Evolutionary conservation across 2,113 vertebrate genomes (phyloP).

Genomic region (Cricetomys ansorgei): DNA sequence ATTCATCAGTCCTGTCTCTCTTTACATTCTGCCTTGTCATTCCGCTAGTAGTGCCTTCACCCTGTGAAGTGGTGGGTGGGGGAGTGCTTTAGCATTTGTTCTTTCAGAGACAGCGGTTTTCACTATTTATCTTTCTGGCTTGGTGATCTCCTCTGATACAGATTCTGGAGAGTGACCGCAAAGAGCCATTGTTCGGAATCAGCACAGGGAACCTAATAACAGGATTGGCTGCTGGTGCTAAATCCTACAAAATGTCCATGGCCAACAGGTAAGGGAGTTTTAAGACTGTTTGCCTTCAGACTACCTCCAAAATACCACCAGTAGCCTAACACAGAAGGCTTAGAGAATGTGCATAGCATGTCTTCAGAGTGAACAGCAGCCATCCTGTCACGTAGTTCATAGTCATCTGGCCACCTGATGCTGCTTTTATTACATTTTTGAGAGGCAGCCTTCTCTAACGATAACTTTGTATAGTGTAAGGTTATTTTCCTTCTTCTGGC

Average conservation of each 20-base stretch:
- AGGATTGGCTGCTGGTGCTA: conserved; percentile 94
- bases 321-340: background rate
- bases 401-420: conserved; percentile 32
- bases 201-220: conserved; percentile 96
- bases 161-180: conserved; percentile 92
- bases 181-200: conserved; percentile 96
- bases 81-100: background rate
- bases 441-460: conserved; percentile 51
- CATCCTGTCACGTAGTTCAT: background rate
- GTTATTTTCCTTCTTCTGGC: conserved; percentile 44
- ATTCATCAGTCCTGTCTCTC: background rate
- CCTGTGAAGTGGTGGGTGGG: background rate
- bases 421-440: conserved; percentile 33
- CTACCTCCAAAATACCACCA: background rate
- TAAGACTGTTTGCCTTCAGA: background rate
- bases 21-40: background rate
- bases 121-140: background rate
- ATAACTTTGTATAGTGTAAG: conserved; percentile 25
- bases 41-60: background rate
- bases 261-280: conserved; percentile 92
- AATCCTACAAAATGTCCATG: conserved; percentile 95
- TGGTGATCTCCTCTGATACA: conserved; percentile 76
- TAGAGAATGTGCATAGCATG: background rate
- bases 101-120: background rate
- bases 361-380: background rate